phyloP scores from a whole-genome alignment of 2,113 vertebrate species.

The Paramormyrops kingsleyae region DNA sequence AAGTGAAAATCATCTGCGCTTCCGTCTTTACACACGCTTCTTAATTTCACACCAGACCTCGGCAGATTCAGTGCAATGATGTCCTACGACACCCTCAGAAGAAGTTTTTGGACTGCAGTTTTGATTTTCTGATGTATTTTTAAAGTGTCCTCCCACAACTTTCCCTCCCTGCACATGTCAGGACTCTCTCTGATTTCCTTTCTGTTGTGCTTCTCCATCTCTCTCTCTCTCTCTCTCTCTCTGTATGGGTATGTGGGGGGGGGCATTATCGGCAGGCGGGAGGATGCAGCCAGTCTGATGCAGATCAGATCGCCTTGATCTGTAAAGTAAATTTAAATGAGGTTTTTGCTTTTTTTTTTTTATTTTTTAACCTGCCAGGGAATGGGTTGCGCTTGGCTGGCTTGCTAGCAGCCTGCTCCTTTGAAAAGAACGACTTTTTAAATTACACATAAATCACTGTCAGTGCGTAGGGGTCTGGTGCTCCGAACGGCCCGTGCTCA shows the following conservation, averaged over 20 bases:
- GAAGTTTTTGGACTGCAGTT: background rate
- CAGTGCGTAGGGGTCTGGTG: conserved; percentile 47
- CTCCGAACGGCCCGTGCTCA: conserved; percentile 38
- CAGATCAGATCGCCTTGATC: conserved; percentile 46
- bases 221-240: background rate
- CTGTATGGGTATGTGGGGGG: background rate
- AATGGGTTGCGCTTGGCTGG: conserved; percentile 58
- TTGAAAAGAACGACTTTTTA: conserved; percentile 67
- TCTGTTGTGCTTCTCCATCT: background rate
- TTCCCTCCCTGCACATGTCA: background rate
- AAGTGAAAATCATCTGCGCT: background rate
- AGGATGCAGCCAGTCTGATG: conserved; percentile 43
- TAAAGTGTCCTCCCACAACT: conserved; percentile 14
- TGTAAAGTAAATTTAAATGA: conserved; percentile 59
- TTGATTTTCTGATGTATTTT: conserved; percentile 10
- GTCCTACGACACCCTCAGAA: background rate
- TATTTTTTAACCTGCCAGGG: conserved; percentile 43
- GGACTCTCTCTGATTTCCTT: conserved; percentile 8
- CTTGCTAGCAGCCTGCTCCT: conserved; percentile 55
- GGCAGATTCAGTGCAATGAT: background rate
- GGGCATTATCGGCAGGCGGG: conserved; percentile 18
- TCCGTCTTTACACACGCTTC: background rate
- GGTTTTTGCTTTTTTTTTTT: conserved; percentile 32
- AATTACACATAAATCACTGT: conserved; percentile 70
- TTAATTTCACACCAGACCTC: conserved; percentile 9